A percentile compares a stretch with the other conserved stretches of the same genome.
Evolutionary conservation across 2,113 vertebrate species (phyloP).

Genomic region (Erinaceus europaeus): DNA sequence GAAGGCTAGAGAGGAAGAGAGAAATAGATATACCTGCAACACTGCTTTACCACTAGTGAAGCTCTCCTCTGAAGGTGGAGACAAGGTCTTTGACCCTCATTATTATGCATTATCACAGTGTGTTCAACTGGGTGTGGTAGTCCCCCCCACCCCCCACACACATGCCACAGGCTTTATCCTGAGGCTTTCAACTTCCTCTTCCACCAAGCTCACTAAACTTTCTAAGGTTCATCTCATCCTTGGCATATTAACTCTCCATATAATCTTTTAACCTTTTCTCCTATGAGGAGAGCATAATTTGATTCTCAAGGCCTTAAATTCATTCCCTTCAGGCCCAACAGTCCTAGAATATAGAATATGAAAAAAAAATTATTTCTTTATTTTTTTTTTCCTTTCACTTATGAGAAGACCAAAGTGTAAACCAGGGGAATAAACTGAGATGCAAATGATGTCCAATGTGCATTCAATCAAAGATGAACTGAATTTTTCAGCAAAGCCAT

Average conservation of each 20-base stretch:
- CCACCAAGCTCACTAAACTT: background rate
- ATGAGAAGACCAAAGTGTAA: background rate
- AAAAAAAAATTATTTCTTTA: background rate
- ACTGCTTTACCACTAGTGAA: too few species aligned
- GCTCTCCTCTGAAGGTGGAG: too few species aligned
- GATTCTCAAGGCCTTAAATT: background rate
- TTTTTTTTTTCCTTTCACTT: background rate
- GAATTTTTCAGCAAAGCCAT: constrained; percentile 5
- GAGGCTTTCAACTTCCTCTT: background rate
- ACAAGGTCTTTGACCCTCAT: too few species aligned
- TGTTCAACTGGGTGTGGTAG: too few species aligned
- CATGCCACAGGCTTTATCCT: too few species aligned
- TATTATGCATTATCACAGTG: too few species aligned
- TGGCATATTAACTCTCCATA: background rate
- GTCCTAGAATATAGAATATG: background rate
- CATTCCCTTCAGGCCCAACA: background rate
- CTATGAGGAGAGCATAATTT: background rate
- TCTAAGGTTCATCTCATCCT: background rate
- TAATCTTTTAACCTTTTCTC: background rate
- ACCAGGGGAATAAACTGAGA: background rate
- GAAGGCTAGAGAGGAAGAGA: too few species aligned
- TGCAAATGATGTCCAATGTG: constrained; percentile 29
- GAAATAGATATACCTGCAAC: too few species aligned
- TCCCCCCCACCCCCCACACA: too few species aligned
- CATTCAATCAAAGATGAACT: background rate